phyloP scores from a whole-genome alignment of 2,888 invertebrate genomes.

The Perizoma affinitatum region DNA sequence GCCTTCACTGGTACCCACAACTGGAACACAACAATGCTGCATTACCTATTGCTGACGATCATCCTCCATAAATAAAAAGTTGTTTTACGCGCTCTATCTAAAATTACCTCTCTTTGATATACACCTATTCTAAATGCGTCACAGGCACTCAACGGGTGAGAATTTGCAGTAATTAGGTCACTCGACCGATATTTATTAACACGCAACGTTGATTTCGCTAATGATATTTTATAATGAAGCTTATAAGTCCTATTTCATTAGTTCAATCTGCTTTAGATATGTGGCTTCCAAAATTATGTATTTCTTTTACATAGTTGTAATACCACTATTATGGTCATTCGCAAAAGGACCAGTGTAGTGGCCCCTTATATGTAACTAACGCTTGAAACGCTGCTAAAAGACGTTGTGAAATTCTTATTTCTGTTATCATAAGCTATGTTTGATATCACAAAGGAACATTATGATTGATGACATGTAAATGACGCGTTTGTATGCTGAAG shows the following conservation, averaged over 20 bases:
- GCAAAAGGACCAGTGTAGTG: no score
- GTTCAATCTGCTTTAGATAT: no score
- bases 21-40: no score
- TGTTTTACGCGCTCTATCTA: background rate
- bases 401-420: background rate
- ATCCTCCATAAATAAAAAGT: no score
- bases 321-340: no score
- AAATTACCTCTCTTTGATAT: constrained; percentile 6
- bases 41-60: no score
- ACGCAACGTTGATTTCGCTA: constrained; percentile 23
- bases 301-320: no score
- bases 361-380: no score
- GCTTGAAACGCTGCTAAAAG: no score
- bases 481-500: background rate
- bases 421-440: constrained; percentile 15
- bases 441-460: constrained; percentile 4
- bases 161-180: constrained; percentile 54
- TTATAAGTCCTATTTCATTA: background rate
- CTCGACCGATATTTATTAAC: constrained; percentile 49
- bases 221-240: constrained; percentile 14
- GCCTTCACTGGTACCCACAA: no score
- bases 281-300: no score
- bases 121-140: constrained; percentile 38
- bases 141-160: constrained; percentile 41
- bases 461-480: constrained; percentile 19